Percentiles rank a stretch among this genome's conserved stretches.
phyloP scores from a whole-genome alignment of 2,888 invertebrate genomes.

The Drosophila borborema region DNA sequence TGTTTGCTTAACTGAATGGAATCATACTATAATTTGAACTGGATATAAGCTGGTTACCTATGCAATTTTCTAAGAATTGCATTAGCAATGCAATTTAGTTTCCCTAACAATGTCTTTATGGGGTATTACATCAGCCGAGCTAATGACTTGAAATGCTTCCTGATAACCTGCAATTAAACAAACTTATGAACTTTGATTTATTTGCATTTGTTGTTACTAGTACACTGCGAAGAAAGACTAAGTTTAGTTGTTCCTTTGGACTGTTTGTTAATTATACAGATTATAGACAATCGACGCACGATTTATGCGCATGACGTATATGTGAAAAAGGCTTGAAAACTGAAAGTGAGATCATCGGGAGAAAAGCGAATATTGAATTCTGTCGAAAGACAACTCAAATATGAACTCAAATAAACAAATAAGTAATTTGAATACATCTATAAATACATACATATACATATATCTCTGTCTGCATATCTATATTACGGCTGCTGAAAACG shows the following conservation, averaged over 20 bases:
- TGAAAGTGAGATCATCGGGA: conserved; percentile 35
- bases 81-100: neutral
- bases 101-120: neutral
- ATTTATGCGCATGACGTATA: conserved; percentile 16
- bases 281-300: conserved; percentile 2
- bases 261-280: conserved; percentile 11
- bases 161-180: conserved; percentile 25
- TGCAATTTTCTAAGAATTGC: neutral
- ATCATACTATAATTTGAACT: neutral
- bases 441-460: neutral
- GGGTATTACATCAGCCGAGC: conserved; percentile 22
- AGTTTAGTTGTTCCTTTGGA: conserved; percentile 5
- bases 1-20: neutral
- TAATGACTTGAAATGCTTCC: conserved; percentile 30
- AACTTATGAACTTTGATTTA: conserved; percentile 18
- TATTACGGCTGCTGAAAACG: neutral
- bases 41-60: neutral
- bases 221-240: neutral
- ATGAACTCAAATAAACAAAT: conserved; percentile 18
- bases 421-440: conserved; percentile 5
- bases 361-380: conserved; percentile 11
- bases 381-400: neutral
- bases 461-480: neutral
- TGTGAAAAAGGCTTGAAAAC: neutral
- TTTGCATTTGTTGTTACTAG: conserved; percentile 10